These are phyloP conservation scores for Drosophila barbarae DNA, from an alignment of 2,888 invertebrate genomes.

Conservation along the genomic window DNA sequence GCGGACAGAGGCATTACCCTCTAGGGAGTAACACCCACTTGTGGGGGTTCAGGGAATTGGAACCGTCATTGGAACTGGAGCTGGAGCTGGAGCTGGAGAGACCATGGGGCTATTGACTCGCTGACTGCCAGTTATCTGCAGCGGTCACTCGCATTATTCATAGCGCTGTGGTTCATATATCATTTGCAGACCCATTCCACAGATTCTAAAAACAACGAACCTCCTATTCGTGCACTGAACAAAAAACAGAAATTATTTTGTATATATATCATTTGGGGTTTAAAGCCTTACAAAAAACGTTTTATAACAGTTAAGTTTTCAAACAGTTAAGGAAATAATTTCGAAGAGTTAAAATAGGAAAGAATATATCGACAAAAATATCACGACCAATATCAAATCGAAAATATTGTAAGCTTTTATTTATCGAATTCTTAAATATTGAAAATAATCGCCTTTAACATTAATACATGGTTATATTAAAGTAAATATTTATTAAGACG, in stretches of 20 bases:
- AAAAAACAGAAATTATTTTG: background rate
- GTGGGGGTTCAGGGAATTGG: background rate
- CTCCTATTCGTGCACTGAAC: background rate
- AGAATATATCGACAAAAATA: no score
- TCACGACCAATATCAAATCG: no score
- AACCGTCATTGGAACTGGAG: constrained; percentile 1
- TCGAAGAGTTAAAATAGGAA: no score
- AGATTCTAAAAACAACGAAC: background rate
- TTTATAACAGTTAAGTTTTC: background rate
- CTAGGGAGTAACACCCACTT: constrained; percentile 4
- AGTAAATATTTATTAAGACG: no score
- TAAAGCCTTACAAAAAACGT: background rate
- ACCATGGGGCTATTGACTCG: constrained; percentile 24
- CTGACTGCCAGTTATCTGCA: constrained; percentile 31
- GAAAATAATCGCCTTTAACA: no score
- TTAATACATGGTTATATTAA: no score
- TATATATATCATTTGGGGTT: background rate
- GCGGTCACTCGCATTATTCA: constrained; percentile 40
- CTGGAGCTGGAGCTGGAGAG: constrained; percentile 2
- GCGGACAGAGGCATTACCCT: constrained; percentile 27
- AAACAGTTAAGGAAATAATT: background rate
- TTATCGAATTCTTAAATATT: no score
- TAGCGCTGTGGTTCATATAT: constrained; percentile 31
- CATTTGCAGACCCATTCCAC: constrained; percentile 10
- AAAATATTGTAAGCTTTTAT: no score